Conservation (phyloP, 2,797 vertebrate species). For the Petrocephalus schoutedeni region DNA sequence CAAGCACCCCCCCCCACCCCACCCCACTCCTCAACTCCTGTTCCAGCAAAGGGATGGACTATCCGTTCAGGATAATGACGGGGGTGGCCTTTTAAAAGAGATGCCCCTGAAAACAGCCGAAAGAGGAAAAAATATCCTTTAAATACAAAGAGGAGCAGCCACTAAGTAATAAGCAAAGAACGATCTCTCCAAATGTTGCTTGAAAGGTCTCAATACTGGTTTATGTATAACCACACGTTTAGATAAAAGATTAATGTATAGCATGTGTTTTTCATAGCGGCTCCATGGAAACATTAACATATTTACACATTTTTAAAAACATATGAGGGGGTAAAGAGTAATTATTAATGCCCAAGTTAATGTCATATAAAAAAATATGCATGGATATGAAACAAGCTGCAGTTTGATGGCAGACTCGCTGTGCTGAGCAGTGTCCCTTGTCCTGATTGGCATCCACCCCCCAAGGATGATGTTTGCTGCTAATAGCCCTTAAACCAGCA, state of each 20-base stretch:
- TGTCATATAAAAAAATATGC: background rate
- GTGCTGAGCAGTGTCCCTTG: background rate
- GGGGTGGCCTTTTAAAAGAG: background rate
- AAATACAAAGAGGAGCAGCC: background rate
- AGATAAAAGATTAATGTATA: background rate
- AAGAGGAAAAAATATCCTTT: background rate
- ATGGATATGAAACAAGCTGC: background rate
- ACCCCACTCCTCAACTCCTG: background rate
- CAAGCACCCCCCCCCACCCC: background rate
- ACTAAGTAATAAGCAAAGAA: background rate
- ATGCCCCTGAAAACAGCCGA: background rate
- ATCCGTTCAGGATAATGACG: background rate
- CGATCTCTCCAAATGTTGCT: background rate
- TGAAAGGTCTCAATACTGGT: constrained; percentile 9
- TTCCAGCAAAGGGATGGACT: background rate
- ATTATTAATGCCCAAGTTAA: constrained; percentile 11
- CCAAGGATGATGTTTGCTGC: constrained; percentile 15
- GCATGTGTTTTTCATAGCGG: background rate
- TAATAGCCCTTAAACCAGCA: constrained; percentile 14
- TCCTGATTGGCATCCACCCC: background rate
- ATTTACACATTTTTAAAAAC: constrained; percentile 15
- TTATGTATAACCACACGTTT: constrained; percentile 5
- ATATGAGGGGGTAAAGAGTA: constrained; percentile 3
- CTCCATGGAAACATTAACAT: constrained; percentile 14
- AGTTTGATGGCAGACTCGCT: background rate